phyloP scores from a whole-genome alignment of 2,113 vertebrate genomes.

The Petaurus breviceps region DNA sequence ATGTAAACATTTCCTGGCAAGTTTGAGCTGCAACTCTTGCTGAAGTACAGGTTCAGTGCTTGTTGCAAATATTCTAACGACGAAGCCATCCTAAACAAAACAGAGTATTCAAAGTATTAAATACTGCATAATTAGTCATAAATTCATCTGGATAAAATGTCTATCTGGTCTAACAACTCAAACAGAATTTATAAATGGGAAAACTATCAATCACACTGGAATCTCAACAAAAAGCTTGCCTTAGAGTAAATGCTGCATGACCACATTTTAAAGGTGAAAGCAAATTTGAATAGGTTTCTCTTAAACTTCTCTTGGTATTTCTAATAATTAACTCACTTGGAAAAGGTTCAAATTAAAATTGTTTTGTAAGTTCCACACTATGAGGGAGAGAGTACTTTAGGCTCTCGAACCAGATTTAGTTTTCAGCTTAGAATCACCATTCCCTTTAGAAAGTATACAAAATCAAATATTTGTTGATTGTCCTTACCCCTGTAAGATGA shows the following conservation, averaged over 20 bases:
- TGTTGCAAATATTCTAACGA: slow-evolving; percentile 97
- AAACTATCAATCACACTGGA: background rate
- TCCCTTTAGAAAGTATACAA: background rate
- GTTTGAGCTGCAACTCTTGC: slow-evolving; percentile 98
- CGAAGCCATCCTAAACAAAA: slow-evolving; percentile 95
- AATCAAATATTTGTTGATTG: background rate
- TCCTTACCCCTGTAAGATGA: background rate
- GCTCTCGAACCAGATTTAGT: background rate
- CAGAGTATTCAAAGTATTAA: slow-evolving; percentile 39
- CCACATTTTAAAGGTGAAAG: background rate
- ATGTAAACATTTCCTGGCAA: slow-evolving; percentile 98
- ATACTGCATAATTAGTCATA: background rate
- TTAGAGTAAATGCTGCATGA: background rate
- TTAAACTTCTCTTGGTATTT: background rate
- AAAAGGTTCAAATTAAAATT: background rate
- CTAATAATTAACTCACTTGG: background rate
- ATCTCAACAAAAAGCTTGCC: background rate
- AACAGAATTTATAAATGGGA: background rate
- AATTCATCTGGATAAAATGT: slow-evolving; percentile 18
- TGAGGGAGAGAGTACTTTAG: background rate
- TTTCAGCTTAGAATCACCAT: background rate
- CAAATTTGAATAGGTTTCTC: background rate
- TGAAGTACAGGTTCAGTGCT: slow-evolving; percentile 96
- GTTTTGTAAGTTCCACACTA: background rate
- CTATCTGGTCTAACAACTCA: background rate